Percentiles rank a stretch among this genome's conserved stretches.
These are phyloP conservation scores for Siphonodentalium dalli DNA, from an alignment of 2,888 invertebrate genomes.

Conservation along the genomic window DNA sequence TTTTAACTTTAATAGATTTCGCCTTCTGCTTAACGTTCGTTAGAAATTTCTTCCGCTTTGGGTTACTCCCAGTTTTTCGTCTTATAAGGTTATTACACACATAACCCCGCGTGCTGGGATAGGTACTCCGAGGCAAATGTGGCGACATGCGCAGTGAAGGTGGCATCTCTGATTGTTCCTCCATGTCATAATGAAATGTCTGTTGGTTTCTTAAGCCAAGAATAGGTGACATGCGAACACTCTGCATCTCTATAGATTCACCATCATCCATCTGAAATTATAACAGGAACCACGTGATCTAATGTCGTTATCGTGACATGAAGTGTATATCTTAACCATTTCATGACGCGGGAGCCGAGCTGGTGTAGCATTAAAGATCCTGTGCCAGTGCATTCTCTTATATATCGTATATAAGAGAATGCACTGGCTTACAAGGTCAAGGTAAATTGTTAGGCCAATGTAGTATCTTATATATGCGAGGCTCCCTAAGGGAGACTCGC, in stretches of 20 bases:
- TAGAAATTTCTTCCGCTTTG: constrained; percentile 43
- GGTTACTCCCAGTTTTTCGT: constrained; percentile 37
- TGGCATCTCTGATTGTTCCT: constrained; percentile 37
- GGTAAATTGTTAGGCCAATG: no score
- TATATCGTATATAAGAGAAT: no score
- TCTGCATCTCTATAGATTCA: constrained; percentile 80
- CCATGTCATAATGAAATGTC: constrained; percentile 45
- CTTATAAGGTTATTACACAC: constrained; percentile 42
- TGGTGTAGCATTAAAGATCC: no score
- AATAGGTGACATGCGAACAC: constrained; percentile 84
- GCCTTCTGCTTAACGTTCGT: constrained; percentile 52
- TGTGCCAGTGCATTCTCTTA: no score
- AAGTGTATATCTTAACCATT: no score
- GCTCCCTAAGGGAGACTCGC: no score
- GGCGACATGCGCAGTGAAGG: constrained; percentile 47
- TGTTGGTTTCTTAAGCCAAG: constrained; percentile 74
- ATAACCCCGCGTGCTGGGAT: constrained; percentile 50
- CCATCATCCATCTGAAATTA: no score
- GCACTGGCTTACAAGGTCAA: no score
- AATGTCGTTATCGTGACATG: no score
- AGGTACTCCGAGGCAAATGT: constrained; percentile 43
- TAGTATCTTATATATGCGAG: no score
- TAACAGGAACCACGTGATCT: no score
- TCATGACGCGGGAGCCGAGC: no score
- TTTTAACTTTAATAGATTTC: constrained; percentile 51